Conservation (phyloP, 2,888 invertebrate species). For the Smittia sp. region DNA sequence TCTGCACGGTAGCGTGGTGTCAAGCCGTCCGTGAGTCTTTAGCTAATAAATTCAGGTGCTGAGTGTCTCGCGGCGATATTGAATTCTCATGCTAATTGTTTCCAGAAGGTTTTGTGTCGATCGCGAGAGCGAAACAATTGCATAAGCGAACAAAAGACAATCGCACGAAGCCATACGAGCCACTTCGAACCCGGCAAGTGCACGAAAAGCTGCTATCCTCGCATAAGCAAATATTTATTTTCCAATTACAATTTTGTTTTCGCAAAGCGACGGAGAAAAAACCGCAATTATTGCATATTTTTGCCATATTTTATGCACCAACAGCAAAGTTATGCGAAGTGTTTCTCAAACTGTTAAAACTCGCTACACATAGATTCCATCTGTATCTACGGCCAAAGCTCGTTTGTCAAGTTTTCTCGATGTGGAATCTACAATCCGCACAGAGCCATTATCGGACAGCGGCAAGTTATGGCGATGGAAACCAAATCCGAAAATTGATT, state of each 20-base stretch:
- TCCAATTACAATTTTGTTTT: slow-evolving; percentile 15
- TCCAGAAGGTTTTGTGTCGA: too few relatives aligned
- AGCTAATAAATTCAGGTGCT: neutral
- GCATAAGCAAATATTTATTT: slow-evolving; percentile 1
- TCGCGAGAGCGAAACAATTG: neutral
- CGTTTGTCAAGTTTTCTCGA: slow-evolving; percentile 30
- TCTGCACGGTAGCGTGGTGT: neutral
- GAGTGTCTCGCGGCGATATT: too few relatives aligned
- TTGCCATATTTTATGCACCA: slow-evolving; percentile 31
- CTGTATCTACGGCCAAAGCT: slow-evolving; percentile 11
- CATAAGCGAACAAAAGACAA: neutral
- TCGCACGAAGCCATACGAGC: neutral
- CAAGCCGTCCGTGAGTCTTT: neutral
- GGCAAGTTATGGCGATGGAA: neutral
- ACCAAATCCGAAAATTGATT: neutral
- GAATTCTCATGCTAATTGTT: too few relatives aligned
- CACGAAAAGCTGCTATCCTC: neutral
- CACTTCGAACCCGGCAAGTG: neutral
- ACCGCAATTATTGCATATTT: slow-evolving; percentile 32
- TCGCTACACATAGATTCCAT: slow-evolving; percentile 10
- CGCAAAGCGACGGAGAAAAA: neutral
- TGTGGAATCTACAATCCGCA: neutral
- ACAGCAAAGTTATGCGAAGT: slow-evolving; percentile 21
- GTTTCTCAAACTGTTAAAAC: slow-evolving; percentile 21
- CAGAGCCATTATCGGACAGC: neutral